Conservation (phyloP, 2,797 vertebrate genomes). For the Liasis olivaceus region DNA sequence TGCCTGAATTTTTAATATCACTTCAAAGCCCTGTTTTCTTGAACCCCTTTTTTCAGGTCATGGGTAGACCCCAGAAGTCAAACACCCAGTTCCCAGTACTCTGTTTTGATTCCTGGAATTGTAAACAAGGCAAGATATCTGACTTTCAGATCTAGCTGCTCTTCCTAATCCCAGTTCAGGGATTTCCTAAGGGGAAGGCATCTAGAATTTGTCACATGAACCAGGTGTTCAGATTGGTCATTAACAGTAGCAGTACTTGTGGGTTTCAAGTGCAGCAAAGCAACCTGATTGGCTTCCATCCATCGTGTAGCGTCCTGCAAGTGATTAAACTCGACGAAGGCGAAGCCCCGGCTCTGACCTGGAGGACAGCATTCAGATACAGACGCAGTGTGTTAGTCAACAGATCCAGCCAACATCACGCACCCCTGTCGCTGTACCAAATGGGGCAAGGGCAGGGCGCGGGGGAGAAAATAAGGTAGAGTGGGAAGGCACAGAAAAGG, state of each 20-base stretch:
- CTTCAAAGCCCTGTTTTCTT: not conserved
- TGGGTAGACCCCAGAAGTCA: not conserved
- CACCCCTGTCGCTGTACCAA: constrained; percentile 53
- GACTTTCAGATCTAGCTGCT: not conserved
- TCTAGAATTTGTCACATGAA: constrained; percentile 49
- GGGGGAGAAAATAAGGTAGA: constrained; percentile 50
- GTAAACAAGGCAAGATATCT: not conserved
- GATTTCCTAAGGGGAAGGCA: constrained; percentile 3
- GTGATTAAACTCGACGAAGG: constrained; percentile 97
- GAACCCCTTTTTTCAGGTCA: not conserved
- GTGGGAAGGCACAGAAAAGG: constrained; percentile 41
- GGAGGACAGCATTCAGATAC: constrained; percentile 84
- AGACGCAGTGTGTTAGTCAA: constrained; percentile 77
- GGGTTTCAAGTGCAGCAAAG: constrained; percentile 85
- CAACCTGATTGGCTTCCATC: constrained; percentile 98
- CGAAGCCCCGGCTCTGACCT: constrained; percentile 98
- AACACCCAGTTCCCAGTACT: not conserved
- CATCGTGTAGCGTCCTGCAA: constrained; percentile 94
- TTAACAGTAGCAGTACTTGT: constrained; percentile 72
- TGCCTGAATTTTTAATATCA: not conserved
- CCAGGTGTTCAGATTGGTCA: constrained; percentile 67
- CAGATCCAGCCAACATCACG: constrained; percentile 70
- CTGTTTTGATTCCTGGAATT: not conserved
- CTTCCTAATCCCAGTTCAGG: constrained; percentile 17
- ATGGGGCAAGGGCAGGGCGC: constrained; percentile 45